Conservation (phyloP, 2,888 invertebrate genomes). For the Aphodius granarius region DNA sequence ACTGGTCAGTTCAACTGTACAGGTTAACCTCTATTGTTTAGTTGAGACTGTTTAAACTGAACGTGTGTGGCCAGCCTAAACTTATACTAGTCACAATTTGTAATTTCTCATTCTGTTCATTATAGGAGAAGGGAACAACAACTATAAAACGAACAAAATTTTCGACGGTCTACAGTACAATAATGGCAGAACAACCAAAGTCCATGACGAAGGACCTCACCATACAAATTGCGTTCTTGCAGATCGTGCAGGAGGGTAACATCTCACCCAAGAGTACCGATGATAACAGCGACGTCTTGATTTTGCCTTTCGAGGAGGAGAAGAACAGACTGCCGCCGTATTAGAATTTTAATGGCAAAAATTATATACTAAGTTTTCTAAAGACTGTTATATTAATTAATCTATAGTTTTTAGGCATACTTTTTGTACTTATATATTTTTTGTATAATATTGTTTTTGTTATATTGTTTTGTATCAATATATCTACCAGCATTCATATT, state of each 20-base stretch:
- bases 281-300: background rate
- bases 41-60: too few relatives aligned
- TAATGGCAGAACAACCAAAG: conserved; percentile 61
- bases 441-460: too few relatives aligned
- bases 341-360: too few relatives aligned
- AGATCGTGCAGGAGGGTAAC: conserved; percentile 44
- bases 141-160: conserved; percentile 53
- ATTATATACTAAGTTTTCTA: background rate
- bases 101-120: conserved; percentile 16
- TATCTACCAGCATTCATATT: background rate
- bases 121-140: conserved; percentile 24
- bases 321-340: background rate
- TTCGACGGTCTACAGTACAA: conserved; percentile 58
- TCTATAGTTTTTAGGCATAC: background rate
- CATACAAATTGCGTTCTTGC: conserved; percentile 76
- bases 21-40: too few relatives aligned
- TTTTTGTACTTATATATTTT: background rate
- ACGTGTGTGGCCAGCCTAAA: conserved; percentile 3
- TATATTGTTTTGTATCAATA: background rate
- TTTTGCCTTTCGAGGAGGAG: background rate
- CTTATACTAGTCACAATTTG: background rate
- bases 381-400: background rate
- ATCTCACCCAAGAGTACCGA: background rate
- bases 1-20: too few relatives aligned
- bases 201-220: conserved; percentile 74